Conservation (phyloP, 2,888 invertebrate genomes). For the Pseudanteris insignis region DNA sequence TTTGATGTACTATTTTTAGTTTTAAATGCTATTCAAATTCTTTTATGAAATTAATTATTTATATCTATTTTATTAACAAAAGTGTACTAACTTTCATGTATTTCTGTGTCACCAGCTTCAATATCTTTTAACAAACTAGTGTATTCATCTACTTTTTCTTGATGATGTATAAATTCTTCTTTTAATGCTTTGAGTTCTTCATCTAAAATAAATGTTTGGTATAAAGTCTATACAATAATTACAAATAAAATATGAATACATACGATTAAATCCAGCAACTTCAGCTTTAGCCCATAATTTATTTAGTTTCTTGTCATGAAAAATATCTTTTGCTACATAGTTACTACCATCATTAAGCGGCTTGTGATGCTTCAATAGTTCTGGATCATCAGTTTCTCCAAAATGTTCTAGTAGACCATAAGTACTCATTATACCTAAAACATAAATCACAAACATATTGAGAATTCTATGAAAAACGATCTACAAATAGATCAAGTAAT, state of each 20-base stretch:
- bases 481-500: no score
- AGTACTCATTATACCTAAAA: conserved; percentile 76
- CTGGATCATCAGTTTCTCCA: conserved; percentile 73
- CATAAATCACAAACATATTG: no score
- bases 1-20: no score
- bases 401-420: conserved; percentile 85
- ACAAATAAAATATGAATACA: conserved; percentile 12
- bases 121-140: conserved; percentile 80
- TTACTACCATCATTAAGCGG: conserved; percentile 64
- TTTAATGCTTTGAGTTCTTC: conserved; percentile 84
- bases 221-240: neutral
- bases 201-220: no score
- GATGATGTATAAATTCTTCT: conserved; percentile 91
- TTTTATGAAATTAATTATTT: no score
- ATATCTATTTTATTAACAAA: no score
- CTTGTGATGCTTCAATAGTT: conserved; percentile 71
- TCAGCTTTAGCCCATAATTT: conserved; percentile 91
- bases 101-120: conserved; percentile 71
- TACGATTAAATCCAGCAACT: conserved; percentile 81
- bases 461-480: no score
- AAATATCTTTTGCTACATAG: conserved; percentile 74
- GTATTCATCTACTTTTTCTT: conserved; percentile 92
- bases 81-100: conserved; percentile 72
- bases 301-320: conserved; percentile 89
- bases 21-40: no score